Evolutionary conservation across 2,113 vertebrate genomes (phyloP).

Genomic region (Catharus bicknelli): DNA sequence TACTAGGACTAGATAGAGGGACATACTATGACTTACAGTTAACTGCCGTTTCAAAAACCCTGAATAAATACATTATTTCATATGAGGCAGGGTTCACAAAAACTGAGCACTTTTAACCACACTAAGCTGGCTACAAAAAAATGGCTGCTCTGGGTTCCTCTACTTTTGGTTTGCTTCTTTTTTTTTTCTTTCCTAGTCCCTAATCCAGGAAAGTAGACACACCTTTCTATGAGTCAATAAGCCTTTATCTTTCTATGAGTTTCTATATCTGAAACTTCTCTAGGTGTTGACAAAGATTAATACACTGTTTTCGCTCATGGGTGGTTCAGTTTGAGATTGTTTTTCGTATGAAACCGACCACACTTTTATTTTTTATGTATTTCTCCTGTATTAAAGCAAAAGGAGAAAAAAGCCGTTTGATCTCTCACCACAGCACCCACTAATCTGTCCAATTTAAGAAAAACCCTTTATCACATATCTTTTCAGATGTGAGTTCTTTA

Average conservation of each 20-base stretch:
- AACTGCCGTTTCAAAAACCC: not conserved
- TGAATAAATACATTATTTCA: not conserved
- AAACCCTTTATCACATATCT: not conserved
- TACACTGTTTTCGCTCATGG: not conserved
- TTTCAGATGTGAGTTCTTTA: not conserved
- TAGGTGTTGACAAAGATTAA: not conserved
- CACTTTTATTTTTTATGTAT: not conserved
- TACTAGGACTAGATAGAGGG: not conserved
- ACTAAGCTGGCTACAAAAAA: not conserved
- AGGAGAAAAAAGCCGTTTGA: not conserved
- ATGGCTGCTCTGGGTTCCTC: not conserved
- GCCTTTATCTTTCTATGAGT: no score
- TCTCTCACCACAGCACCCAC: not conserved
- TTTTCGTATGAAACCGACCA: not conserved
- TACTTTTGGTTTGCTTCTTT: not conserved
- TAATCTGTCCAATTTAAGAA: not conserved
- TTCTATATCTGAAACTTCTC: not conserved
- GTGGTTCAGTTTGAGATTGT: not conserved
- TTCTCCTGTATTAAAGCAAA: not conserved
- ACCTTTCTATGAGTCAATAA: not conserved
- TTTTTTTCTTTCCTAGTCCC: not conserved
- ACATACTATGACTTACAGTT: not conserved
- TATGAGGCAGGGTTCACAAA: not conserved
- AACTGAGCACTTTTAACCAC: not conserved
- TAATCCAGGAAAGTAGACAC: not conserved